Evolutionary conservation across 2,113 vertebrate genomes (phyloP), one percentile per base, ranked within the genome.

Genomic region (Aegypius monachus): DNA sequence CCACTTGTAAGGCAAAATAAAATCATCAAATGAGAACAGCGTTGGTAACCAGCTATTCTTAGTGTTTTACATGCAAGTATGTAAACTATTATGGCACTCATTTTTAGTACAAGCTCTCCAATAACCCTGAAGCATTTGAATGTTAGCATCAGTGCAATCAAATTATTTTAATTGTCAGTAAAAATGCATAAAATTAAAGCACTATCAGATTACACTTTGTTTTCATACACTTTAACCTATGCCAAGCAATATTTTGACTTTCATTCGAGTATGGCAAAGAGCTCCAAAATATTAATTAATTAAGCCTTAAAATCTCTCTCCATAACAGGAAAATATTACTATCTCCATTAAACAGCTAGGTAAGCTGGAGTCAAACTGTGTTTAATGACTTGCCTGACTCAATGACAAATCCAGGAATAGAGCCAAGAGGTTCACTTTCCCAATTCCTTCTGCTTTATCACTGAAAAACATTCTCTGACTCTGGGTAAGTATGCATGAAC

Each of bases 271-370:
- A 50, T 4, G 1, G 45, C 42, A 55, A 75, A 87, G 70, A 86
- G 89, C 53, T 90, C 31, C 70, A 47, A 53, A 25, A 70, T 59
- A 91, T 90, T 91, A 95, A 96, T 94, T 89, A 95, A 93, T 93
- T 93, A 94, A 95, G 78, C 87, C 53, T 88, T 82, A 66, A 83
- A 93, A 75, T 91, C 84, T 94, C 74, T 89, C 65, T 62, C 62
- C 50, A 9, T 70, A 82, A 73, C 36, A 82, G 58, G 31, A 77
- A 95, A 93, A 74, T 86, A 85, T 47, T 94, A 75, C 88, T 95
- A 94, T 96, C 96, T 95, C 66, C 89, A 74, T 94, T 86, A 70
- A 93, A 90, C 93, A 96, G 95, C 95, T 73, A 95, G 89, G 93
- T 96, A 95, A 95, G 74, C 81, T 50, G 50, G 48, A 95, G 70